phyloP scores from a whole-genome alignment of 2,113 vertebrate species.

The Lophochroa leadbeateri region DNA sequence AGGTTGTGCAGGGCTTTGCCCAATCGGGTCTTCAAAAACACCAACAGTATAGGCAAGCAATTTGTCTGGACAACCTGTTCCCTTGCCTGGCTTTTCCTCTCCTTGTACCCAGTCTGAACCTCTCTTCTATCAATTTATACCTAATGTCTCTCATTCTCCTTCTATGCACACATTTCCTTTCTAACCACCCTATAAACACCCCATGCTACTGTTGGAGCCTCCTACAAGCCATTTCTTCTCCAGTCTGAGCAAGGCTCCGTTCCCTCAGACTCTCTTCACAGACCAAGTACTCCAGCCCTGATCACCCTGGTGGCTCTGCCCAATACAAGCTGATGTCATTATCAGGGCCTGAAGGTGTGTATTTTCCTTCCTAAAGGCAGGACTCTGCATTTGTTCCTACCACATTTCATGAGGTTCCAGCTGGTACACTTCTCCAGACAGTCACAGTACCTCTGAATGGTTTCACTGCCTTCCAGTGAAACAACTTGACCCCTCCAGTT shows the following conservation, averaged over 20 bases:
- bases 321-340: neutral
- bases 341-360: rapidly evolving
- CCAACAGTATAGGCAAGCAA: neutral
- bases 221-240: neutral
- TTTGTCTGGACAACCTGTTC: neutral
- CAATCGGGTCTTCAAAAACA: neutral
- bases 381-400: neutral
- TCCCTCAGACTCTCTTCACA: neutral
- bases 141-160: neutral
- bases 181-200: neutral
- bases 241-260: neutral
- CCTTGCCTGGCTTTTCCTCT: neutral
- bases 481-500: neutral
- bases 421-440: neutral
- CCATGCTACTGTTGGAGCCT: neutral
- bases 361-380: neutral
- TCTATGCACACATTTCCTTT: neutral
- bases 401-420: neutral
- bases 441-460: neutral
- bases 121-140: neutral
- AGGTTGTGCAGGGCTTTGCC: neutral
- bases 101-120: neutral
- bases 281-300: neutral
- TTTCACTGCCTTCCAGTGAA: neutral
- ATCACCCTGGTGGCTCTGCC: neutral